Evolutionary conservation across 2,888 invertebrate genomes (phyloP).

Genomic region (Tetramorium bicarinatum): DNA sequence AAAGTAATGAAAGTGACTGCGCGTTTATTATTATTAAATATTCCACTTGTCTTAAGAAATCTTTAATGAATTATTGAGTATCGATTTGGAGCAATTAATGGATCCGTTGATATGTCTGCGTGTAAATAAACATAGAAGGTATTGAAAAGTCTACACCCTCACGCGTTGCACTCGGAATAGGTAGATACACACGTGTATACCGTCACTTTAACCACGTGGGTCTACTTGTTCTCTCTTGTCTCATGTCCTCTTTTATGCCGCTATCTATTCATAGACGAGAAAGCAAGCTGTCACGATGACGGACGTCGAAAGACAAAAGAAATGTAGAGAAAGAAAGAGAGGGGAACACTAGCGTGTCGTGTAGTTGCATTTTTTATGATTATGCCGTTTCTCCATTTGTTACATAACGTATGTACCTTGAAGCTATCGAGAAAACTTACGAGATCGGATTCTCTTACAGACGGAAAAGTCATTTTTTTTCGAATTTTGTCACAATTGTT

Average conservation of each 20-base stretch:
- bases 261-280: slow-evolving; percentile 76
- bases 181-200: slow-evolving; percentile 43
- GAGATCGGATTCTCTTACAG: background rate
- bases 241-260: slow-evolving; percentile 69
- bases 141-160: slow-evolving; percentile 38
- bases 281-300: slow-evolving; percentile 72
- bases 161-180: slow-evolving; percentile 56
- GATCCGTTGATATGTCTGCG: background rate
- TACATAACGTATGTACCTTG: too few relatives aligned
- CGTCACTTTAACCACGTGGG: slow-evolving; percentile 63
- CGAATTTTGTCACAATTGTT: background rate
- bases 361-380: slow-evolving; percentile 43
- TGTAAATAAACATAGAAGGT: slow-evolving; percentile 37
- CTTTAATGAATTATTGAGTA: slow-evolving; percentile 4
- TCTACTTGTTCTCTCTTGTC: slow-evolving; percentile 54
- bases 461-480: background rate
- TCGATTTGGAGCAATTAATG: slow-evolving; percentile 24
- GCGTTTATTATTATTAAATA: slow-evolving; percentile 1
- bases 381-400: background rate
- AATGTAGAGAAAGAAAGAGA: slow-evolving; percentile 50
- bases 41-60: background rate
- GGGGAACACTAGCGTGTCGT: slow-evolving; percentile 39
- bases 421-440: background rate
- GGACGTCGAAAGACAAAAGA: slow-evolving; percentile 65
- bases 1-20: background rate